These are phyloP conservation scores for Watsonalla cultraria DNA, from an alignment of 2,888 invertebrate species.

Conservation along the genomic window DNA sequence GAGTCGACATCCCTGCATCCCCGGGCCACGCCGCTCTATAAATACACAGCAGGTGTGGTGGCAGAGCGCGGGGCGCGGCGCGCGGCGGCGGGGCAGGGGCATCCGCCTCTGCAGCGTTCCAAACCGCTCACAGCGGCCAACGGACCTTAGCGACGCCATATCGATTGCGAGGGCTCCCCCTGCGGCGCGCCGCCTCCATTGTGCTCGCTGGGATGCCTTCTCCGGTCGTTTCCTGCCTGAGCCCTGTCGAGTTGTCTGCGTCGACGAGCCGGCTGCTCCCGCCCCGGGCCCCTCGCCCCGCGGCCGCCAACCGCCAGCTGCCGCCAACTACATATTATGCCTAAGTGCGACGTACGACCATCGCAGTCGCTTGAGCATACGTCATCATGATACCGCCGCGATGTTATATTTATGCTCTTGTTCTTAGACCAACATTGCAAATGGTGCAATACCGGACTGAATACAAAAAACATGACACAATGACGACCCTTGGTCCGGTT, in stretches of 20 bases:
- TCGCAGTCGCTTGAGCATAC: slow-evolving; percentile 13
- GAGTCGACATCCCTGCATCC: slow-evolving; percentile 71
- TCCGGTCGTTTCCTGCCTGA: slow-evolving; percentile 71
- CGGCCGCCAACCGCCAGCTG: slow-evolving; percentile 69
- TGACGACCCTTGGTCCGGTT: too few species aligned
- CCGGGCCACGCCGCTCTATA: slow-evolving; percentile 70
- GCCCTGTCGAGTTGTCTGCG: slow-evolving; percentile 57
- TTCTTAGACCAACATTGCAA: too few species aligned
- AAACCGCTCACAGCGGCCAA: slow-evolving; percentile 74
- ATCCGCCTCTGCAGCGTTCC: slow-evolving; percentile 75
- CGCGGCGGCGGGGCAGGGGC: slow-evolving; percentile 61
- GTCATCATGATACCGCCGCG: slow-evolving; percentile 15
- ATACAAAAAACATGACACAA: not conserved
- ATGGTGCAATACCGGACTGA: not conserved
- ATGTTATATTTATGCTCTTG: not conserved
- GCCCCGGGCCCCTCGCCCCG: slow-evolving; percentile 35
- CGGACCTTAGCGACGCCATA: slow-evolving; percentile 79
- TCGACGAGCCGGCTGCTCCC: slow-evolving; percentile 35
- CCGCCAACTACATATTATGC: slow-evolving; percentile 30
- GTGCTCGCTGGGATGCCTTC: slow-evolving; percentile 75
- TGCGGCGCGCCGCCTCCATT: slow-evolving; percentile 75
- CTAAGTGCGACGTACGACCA: slow-evolving; percentile 32
- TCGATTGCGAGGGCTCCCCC: slow-evolving; percentile 79
- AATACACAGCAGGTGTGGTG: slow-evolving; percentile 76
- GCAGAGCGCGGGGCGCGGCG: slow-evolving; percentile 46